Percentiles rank a stretch among this genome's conserved stretches.
These are phyloP conservation scores for Etheostoma perlongum DNA, from an alignment of 2,797 vertebrate species.

Conservation along the genomic window DNA sequence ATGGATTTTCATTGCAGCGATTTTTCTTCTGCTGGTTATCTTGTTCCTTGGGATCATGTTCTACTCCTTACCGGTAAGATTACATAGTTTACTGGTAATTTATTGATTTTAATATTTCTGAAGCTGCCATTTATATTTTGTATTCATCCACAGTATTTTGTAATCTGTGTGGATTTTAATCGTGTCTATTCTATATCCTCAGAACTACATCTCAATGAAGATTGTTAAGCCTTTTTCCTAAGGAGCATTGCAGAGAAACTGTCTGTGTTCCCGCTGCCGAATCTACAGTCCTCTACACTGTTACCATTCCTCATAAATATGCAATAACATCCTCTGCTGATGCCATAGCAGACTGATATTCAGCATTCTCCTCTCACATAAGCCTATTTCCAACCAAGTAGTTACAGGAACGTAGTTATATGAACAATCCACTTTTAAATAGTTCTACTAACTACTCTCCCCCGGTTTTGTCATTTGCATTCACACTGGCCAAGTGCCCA, in stretches of 20 bases:
- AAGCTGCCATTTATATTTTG: not conserved
- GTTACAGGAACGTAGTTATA: no score
- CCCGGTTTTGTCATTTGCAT: no score
- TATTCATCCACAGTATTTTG: not conserved
- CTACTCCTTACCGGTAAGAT: constrained; percentile 94
- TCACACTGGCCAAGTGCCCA: no score
- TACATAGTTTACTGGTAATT: constrained; percentile 10
- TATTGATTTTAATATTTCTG: not conserved
- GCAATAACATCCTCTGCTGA: constrained; percentile 17
- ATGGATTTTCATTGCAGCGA: constrained; percentile 90
- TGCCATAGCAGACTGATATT: constrained; percentile 16
- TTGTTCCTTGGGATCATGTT: constrained; percentile 92
- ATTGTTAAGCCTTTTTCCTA: constrained; percentile 83
- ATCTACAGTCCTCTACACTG: constrained; percentile 15
- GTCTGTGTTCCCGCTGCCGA: not conserved
- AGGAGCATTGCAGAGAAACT: constrained; percentile 13
- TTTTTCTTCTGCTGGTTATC: constrained; percentile 88
- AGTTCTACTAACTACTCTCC: no score
- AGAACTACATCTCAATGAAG: constrained; percentile 90
- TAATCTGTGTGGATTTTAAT: not conserved
- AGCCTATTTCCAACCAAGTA: not conserved
- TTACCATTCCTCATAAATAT: constrained; percentile 22
- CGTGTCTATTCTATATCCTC: constrained; percentile 23
- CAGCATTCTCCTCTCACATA: constrained; percentile 4
- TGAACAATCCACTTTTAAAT: no score